These are phyloP conservation scores for Patagioenas fasciata DNA, from an alignment of 2,113 vertebrate species.

Conservation along the genomic window DNA sequence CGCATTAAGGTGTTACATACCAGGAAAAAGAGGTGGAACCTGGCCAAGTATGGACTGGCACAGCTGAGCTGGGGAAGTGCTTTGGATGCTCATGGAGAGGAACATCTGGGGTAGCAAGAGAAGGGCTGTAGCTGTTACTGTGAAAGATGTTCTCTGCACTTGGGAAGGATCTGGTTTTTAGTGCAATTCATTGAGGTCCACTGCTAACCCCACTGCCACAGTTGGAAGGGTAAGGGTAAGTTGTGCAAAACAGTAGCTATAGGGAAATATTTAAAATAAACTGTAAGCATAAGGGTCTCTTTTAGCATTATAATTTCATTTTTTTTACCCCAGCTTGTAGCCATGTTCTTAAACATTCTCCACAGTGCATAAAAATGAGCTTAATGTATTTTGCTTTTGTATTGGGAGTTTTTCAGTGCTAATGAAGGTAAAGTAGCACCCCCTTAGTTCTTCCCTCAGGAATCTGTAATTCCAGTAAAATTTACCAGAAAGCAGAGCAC, in stretches of 20 bases:
- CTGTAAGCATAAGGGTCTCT: not conserved
- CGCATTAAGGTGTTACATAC: not conserved
- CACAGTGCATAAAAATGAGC: not conserved
- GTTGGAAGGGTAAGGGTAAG: not conserved
- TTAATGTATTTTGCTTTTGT: not conserved
- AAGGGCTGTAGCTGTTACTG: not conserved
- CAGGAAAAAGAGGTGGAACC: not conserved
- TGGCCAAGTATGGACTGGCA: not conserved
- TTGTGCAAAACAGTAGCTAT: not conserved
- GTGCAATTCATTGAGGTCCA: not conserved
- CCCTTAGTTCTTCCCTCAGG: not conserved
- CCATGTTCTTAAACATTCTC: not conserved
- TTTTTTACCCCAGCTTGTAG: not conserved
- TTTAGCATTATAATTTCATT: not conserved
- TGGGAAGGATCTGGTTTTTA: not conserved
- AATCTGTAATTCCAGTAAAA: not conserved
- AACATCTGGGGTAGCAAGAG: not conserved
- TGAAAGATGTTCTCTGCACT: not conserved
- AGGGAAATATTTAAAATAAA: not conserved
- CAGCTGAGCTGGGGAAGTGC: rapidly evolving
- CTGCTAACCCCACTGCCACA: not conserved
- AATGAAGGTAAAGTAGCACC: not conserved
- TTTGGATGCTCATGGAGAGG: not conserved
- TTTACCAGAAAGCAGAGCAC: not conserved
- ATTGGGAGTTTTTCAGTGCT: not conserved